Evolutionary conservation across 2,888 invertebrate genomes (phyloP).

Genomic region (Harpalus rufipes): DNA sequence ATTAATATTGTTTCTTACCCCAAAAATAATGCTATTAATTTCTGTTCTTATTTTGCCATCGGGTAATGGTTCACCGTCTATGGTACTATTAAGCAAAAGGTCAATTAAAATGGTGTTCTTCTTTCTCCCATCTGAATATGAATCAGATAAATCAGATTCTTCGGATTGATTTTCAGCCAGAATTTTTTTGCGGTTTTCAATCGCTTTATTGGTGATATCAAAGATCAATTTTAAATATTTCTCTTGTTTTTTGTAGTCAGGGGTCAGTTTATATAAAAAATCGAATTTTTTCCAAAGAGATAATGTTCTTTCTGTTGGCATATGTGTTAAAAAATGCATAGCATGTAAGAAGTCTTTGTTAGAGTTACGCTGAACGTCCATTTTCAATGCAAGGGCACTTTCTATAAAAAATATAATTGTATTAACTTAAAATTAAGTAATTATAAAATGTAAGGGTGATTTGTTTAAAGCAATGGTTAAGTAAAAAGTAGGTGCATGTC

Average conservation of each 20-base stretch:
- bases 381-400: constrained; percentile 80
- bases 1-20: no score
- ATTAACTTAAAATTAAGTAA: no score
- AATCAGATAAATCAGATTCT: background rate
- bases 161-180: background rate
- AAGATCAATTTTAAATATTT: constrained; percentile 21
- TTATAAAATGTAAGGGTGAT: no score
- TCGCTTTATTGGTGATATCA: constrained; percentile 16
- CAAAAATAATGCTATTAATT: background rate
- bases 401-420: no score
- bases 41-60: background rate
- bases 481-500: no score
- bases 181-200: constrained; percentile 31
- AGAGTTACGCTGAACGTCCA: constrained; percentile 75
- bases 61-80: background rate
- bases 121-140: background rate
- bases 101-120: background rate
- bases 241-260: constrained; percentile 23
- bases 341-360: constrained; percentile 77
- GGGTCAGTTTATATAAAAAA: constrained; percentile 18
- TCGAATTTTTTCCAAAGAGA: constrained; percentile 45
- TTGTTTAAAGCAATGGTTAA: no score
- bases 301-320: background rate
- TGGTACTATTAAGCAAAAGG: background rate
- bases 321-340: constrained; percentile 71